Conservation (phyloP, 1,140 invertebrate species). For the Ladona fulva region DNA sequence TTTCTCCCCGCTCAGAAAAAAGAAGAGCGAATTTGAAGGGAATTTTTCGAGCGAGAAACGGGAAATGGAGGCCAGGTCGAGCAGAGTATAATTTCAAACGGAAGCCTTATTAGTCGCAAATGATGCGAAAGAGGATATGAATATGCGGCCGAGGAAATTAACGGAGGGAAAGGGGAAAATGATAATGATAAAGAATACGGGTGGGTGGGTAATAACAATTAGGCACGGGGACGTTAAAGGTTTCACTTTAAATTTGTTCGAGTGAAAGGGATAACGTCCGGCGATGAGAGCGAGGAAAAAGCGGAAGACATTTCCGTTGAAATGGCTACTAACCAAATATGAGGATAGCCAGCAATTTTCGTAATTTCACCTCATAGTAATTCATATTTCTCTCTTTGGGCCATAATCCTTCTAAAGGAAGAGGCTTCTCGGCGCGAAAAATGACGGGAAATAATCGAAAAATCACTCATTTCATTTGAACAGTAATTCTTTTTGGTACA, state of each 20-base stretch:
- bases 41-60: neutral
- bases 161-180: neutral
- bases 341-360: too few species aligned
- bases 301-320: neutral
- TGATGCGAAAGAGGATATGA: neutral
- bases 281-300: neutral
- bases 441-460: too few species aligned
- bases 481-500: too few species aligned
- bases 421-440: too few species aligned
- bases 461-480: too few species aligned
- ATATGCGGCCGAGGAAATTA: neutral
- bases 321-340: too few species aligned
- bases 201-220: neutral
- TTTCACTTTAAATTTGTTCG: neutral
- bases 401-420: too few species aligned
- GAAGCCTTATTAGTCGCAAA: neutral
- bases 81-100: neutral
- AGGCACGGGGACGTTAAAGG: neutral
- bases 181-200: neutral
- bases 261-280: neutral
- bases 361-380: too few species aligned
- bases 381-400: too few species aligned
- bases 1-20: too few species aligned
- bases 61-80: too few species aligned
- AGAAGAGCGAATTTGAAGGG: neutral